Evolutionary conservation across 2,888 invertebrate genomes (phyloP).

Genomic region (Andricus quercusramuli): DNA sequence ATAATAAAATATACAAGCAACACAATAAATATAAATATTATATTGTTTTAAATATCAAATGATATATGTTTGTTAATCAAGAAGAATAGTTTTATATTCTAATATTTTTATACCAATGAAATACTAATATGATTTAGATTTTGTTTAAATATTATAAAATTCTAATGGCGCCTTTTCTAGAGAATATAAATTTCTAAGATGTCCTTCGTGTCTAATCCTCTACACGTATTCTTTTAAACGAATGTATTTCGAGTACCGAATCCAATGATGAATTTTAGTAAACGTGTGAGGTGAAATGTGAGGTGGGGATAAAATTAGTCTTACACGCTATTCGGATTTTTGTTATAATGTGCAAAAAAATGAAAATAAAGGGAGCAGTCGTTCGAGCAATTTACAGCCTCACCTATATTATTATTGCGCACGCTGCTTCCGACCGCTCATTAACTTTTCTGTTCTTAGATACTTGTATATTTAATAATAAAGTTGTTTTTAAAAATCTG

Average conservation of each 20-base stretch:
- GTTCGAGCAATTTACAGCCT: background rate
- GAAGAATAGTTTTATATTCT: background rate
- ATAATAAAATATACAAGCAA: background rate
- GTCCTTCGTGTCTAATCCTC: background rate
- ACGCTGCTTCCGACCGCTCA: conserved; percentile 44
- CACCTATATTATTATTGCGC: conserved; percentile 3
- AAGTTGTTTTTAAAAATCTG: conserved; percentile 46
- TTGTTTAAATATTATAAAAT: background rate
- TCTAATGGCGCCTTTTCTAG: background rate
- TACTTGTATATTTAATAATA: conserved; percentile 51
- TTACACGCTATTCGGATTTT: background rate
- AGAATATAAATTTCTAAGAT: background rate
- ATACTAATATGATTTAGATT: background rate
- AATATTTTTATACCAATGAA: background rate
- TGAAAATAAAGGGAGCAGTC: conserved; percentile 2
- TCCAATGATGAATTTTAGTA: background rate
- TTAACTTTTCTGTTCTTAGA: conserved; percentile 49
- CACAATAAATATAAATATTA: background rate
- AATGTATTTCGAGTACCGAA: background rate
- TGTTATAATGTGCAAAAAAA: background rate
- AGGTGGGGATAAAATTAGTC: background rate
- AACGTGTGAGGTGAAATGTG: background rate
- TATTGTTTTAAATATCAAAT: background rate
- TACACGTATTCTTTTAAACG: background rate
- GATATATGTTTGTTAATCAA: background rate